These are phyloP conservation scores for Eclectus roratus DNA, from an alignment of 2,113 vertebrate species.

Conservation along the genomic window DNA sequence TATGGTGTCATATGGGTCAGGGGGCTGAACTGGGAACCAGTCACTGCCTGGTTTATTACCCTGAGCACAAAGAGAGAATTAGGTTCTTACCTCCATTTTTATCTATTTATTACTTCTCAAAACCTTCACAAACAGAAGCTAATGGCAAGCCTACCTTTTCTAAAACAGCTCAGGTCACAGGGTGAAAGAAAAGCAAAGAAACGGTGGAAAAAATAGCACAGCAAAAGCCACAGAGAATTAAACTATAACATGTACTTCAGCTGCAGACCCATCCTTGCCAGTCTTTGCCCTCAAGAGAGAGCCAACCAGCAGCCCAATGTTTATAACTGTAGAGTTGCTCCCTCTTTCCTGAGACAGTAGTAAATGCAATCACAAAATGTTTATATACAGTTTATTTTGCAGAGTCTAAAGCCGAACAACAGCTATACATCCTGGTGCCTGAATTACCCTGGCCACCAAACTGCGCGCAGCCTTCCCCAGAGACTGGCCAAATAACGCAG, in stretches of 20 bases:
- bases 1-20: rapidly evolving
- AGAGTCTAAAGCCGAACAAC: neutral
- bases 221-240: rapidly evolving
- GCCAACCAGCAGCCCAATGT: neutral
- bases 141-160: rapidly evolving
- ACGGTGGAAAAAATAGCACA: rapidly evolving
- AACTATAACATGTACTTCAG: rapidly evolving
- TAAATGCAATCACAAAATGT: rapidly evolving
- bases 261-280: rapidly evolving
- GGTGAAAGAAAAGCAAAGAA: neutral
- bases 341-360: rapidly evolving
- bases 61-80: rapidly evolving
- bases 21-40: neutral
- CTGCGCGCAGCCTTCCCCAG: rapidly evolving
- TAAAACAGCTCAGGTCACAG: neutral
- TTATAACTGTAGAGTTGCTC: rapidly evolving
- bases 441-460: rapidly evolving
- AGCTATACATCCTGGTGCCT: neutral
- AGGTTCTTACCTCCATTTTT: rapidly evolving
- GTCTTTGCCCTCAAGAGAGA: no score
- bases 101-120: neutral
- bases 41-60: rapidly evolving
- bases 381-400: rapidly evolving
- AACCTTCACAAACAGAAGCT: neutral
- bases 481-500: rapidly evolving